Percentiles rank a stretch among this genome's conserved stretches.
Conservation (phyloP, 2,113 vertebrate genomes). For the Martes martes region DNA sequence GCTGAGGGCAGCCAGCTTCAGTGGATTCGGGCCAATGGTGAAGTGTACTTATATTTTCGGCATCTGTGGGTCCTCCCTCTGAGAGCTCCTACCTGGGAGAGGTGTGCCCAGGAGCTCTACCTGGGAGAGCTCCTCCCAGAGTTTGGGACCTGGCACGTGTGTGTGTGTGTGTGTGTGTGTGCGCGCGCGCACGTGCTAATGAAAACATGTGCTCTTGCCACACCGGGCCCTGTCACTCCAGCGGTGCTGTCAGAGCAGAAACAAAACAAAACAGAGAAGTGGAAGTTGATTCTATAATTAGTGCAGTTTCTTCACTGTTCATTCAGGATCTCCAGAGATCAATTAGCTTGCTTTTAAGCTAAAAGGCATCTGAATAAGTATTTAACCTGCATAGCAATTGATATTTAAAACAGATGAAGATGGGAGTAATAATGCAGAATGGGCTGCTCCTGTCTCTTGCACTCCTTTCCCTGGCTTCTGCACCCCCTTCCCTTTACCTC, state of each 20-base stretch:
- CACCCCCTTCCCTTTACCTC: neutral
- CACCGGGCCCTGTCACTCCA: constrained; percentile 1
- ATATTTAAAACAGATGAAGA: constrained; percentile 77
- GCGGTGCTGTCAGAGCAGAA: constrained; percentile 57
- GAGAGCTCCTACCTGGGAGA: neutral
- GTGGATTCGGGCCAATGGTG: neutral
- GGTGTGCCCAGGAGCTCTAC: neutral
- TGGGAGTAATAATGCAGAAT: constrained; percentile 43
- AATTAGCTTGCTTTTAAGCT: constrained; percentile 89
- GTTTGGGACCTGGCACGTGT: neutral
- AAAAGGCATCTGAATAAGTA: constrained; percentile 83
- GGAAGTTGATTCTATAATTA: constrained; percentile 85
- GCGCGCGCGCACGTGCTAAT: neutral
- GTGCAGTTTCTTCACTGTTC: constrained; percentile 82
- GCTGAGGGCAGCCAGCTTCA: neutral
- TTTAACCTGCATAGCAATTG: constrained; percentile 86
- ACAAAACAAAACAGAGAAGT: constrained; percentile 62
- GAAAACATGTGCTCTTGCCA: constrained; percentile 12
- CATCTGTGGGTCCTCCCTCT: neutral
- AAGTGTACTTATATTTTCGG: neutral
- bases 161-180: neutral
- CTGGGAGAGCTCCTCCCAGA: neutral
- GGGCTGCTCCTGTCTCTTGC: neutral
- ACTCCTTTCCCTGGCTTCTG: neutral
- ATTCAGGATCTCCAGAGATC: constrained; percentile 85